A percentile compares a stretch with the other conserved stretches of the same genome.
These are phyloP conservation scores for Geotrypetes seraphini DNA, from an alignment of 2,797 vertebrate species.

Conservation along the genomic window DNA sequence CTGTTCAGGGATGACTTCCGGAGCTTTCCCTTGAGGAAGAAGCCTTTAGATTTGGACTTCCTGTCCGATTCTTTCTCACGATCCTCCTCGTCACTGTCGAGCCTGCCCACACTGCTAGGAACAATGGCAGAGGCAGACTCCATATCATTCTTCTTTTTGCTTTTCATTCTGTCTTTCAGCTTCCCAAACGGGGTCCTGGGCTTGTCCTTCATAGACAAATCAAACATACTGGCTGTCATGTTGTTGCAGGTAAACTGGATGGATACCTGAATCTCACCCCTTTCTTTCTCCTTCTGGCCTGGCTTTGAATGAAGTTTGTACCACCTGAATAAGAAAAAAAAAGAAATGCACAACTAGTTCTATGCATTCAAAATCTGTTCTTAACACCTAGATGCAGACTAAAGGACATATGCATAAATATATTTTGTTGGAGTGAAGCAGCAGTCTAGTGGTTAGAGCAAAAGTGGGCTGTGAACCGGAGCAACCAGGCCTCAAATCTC, in stretches of 20 bases:
- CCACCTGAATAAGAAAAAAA: conserved; percentile 59
- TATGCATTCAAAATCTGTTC: too few relatives aligned
- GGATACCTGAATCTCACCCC: conserved; percentile 82
- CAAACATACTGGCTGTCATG: conserved; percentile 95
- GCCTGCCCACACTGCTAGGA: conserved; percentile 57
- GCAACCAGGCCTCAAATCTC: too few relatives aligned
- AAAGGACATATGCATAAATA: too few relatives aligned
- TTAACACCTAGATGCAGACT: too few relatives aligned
- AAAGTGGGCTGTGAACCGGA: too few relatives aligned
- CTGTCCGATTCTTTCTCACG: conserved; percentile 56
- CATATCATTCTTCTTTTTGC: conserved; percentile 68
- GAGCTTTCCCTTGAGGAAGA: conserved; percentile 78
- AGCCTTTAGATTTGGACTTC: conserved; percentile 80
- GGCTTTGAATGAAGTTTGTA: conserved; percentile 86
- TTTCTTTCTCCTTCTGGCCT: conserved; percentile 91
- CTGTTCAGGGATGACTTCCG: conserved; percentile 82
- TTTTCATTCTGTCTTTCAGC: conserved; percentile 84
- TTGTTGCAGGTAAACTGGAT: conserved; percentile 85
- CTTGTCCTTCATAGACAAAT: conserved; percentile 90
- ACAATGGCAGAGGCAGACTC: conserved; percentile 76
- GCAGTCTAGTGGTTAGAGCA: too few relatives aligned
- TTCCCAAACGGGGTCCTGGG: conserved; percentile 76
- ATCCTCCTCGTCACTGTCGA: conserved; percentile 70
- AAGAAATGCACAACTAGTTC: too few relatives aligned
- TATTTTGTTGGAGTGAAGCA: too few relatives aligned